Conservation (phyloP, 2,888 invertebrate genomes). For the Terebella lapidaria region DNA sequence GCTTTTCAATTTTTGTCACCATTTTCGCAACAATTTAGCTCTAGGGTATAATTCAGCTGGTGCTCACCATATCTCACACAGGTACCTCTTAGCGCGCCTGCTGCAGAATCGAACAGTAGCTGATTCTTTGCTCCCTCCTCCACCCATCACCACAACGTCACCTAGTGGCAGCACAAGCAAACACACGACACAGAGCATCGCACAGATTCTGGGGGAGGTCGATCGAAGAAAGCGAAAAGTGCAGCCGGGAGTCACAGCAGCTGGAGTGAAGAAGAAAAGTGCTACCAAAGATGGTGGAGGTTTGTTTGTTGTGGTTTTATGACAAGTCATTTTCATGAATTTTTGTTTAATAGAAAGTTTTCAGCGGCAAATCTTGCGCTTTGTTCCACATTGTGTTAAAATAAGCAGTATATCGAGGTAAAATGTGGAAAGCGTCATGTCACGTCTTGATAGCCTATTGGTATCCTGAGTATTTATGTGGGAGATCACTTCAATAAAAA, state of each 20-base stretch:
- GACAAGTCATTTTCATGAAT: too few relatives aligned
- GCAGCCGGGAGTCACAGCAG: neutral
- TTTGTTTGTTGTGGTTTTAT: neutral
- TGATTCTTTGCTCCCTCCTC: slow-evolving; percentile 25
- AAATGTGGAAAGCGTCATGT: too few relatives aligned
- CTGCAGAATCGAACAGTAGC: slow-evolving; percentile 47
- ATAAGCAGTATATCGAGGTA: too few relatives aligned
- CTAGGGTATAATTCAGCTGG: neutral
- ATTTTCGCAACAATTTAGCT: neutral
- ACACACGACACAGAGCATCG: slow-evolving; percentile 13
- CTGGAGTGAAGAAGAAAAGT: neutral
- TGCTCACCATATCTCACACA: slow-evolving; percentile 15
- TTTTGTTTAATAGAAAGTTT: too few relatives aligned
- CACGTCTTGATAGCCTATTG: too few relatives aligned
- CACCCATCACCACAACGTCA: too few relatives aligned
- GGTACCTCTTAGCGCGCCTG: slow-evolving; percentile 72
- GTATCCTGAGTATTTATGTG: too few relatives aligned
- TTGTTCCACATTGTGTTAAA: too few relatives aligned
- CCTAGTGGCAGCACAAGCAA: neutral
- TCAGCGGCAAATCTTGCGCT: too few relatives aligned
- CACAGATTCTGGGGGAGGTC: slow-evolving; percentile 17
- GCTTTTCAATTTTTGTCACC: too few relatives aligned
- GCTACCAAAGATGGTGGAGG: neutral
- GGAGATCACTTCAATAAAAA: too few relatives aligned
- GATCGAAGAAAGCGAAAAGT: slow-evolving; percentile 17